A percentile compares a stretch with the other conserved stretches of the same genome.
Conservation (phyloP, 2,113 vertebrate species). For the Hemicordylus capensis region DNA sequence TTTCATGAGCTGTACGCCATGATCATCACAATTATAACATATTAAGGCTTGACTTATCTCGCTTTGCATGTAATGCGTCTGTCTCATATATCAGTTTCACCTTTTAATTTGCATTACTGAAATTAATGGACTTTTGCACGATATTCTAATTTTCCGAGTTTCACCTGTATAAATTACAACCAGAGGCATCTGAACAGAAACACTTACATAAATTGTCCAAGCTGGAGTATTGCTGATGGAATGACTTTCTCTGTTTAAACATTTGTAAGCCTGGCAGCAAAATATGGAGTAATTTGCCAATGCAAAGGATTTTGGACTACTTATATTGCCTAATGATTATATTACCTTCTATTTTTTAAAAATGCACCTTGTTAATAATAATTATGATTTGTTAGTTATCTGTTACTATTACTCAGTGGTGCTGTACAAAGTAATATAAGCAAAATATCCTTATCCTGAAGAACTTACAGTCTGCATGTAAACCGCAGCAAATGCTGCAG, state of each 20-base stretch:
- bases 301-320: neutral
- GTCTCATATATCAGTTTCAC: too few species aligned
- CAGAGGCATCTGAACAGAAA: constrained; percentile 13
- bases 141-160: too few species aligned
- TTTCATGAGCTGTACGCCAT: too few species aligned
- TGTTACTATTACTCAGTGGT: neutral
- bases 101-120: too few species aligned
- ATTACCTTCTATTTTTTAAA: neutral
- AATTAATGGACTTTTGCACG: too few species aligned
- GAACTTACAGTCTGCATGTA: neutral
- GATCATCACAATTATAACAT: too few species aligned
- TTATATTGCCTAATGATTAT: neutral
- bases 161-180: constrained; percentile 31
- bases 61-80: too few species aligned
- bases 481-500: neutral
- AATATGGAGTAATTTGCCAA: constrained; percentile 8
- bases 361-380: neutral
- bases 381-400: neutral
- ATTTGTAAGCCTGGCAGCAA: neutral
- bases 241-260: constrained; percentile 28
- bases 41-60: too few species aligned
- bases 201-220: constrained; percentile 10
- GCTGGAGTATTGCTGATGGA: neutral
- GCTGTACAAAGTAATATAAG: neutral
- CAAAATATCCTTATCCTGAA: neutral